A percentile compares a stretch with the other conserved stretches of the same genome.
Conservation (phyloP, 2,797 vertebrate species). For the Varecia variegata region DNA sequence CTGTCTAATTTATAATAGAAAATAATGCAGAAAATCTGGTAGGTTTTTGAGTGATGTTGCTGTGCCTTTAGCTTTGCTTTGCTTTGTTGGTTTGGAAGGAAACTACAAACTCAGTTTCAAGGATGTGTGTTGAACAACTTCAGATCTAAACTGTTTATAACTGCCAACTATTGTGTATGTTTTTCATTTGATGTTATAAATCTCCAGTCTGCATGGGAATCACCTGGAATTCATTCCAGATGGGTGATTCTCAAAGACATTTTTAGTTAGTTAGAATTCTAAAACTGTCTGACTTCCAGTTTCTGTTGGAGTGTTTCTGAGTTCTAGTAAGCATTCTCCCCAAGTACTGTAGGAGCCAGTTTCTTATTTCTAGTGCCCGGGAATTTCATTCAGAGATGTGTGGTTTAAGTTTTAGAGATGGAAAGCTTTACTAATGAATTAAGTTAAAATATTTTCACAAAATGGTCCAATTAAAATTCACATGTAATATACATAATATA, state of each 20-base stretch:
- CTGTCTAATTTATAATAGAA: not conserved
- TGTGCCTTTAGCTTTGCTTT: not conserved
- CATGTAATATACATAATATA: not conserved
- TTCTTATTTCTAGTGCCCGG: not conserved
- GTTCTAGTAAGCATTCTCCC: not conserved
- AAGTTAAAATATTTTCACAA: not conserved
- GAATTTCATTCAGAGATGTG: not conserved
- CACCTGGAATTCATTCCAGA: slow-evolving; percentile 35
- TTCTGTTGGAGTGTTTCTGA: not conserved
- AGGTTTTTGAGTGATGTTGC: not conserved
- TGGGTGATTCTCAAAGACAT: not conserved
- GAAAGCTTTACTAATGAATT: slow-evolving; percentile 31
- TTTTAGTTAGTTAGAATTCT: not conserved
- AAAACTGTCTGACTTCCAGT: not conserved
- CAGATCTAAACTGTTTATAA: slow-evolving; percentile 21
- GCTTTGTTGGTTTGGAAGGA: slow-evolving; percentile 36
- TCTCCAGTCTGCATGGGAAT: not conserved
- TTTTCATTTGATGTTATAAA: not conserved
- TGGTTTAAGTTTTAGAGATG: not conserved
- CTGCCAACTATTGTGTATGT: not conserved
- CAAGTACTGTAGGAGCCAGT: not conserved
- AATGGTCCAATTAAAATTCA: not conserved
- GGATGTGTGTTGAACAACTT: not conserved
- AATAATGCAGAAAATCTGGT: not conserved
- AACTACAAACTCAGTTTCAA: slow-evolving; percentile 5